Conservation (phyloP, 1,140 invertebrate species). For the Caenorhabditis remanei region DNA sequence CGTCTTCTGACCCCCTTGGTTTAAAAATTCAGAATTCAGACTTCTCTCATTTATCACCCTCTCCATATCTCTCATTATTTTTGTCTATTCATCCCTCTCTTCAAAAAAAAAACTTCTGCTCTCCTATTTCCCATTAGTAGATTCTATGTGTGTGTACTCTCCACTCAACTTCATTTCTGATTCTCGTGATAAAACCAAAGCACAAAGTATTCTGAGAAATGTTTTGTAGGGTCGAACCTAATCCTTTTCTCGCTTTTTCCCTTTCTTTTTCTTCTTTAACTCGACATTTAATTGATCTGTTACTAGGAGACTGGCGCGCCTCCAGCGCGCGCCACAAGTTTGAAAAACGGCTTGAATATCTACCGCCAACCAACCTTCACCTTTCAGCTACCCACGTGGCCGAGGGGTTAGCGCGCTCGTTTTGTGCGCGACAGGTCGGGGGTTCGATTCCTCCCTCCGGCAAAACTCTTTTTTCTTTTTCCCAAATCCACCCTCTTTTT, state of each 20-base stretch:
- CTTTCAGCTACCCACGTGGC: neutral
- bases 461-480: neutral
- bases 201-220: neutral
- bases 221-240: neutral
- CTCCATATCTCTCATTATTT: neutral
- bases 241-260: neutral
- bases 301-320: neutral
- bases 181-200: conserved; percentile 27
- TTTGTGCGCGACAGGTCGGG: no score
- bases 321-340: no score
- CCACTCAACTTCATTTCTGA: neutral
- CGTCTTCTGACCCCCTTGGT: neutral
- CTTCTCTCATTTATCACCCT: neutral
- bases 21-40: neutral
- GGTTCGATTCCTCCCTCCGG: neutral
- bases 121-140: neutral
- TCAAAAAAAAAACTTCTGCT: neutral
- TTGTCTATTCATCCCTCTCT: neutral
- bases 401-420: no score
- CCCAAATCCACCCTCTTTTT: neutral
- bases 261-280: neutral
- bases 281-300: conserved; percentile 17
- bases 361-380: no score
- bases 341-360: no score
- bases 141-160: neutral